Evolutionary conservation across 2,888 invertebrate species (phyloP).

Genomic region (Diabrotica balteata): DNA sequence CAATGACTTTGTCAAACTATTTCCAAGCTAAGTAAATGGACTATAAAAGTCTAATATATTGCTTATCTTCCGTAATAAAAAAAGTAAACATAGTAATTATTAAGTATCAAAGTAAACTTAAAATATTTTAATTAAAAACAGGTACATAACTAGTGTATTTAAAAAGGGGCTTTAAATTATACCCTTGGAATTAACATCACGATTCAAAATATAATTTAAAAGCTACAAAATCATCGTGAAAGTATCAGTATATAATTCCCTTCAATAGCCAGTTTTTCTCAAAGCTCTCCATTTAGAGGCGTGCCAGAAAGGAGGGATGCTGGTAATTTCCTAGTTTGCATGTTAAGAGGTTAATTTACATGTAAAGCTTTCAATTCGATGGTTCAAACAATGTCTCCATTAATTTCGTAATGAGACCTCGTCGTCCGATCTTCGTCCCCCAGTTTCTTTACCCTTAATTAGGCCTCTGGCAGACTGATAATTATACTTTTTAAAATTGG

Average conservation of each 20-base stretch:
- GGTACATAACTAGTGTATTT: too few relatives aligned
- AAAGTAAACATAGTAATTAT: too few relatives aligned
- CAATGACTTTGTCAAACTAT: too few relatives aligned
- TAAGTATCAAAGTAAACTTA: too few relatives aligned
- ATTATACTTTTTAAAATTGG: slow-evolving; percentile 40
- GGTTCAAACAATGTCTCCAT: slow-evolving; percentile 60
- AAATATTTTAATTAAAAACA: too few relatives aligned
- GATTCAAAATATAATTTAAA: neutral
- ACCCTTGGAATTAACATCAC: neutral
- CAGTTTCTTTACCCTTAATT: slow-evolving; percentile 47
- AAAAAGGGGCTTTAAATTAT: too few relatives aligned
- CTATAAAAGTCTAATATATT: too few relatives aligned
- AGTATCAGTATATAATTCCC: slow-evolving; percentile 33
- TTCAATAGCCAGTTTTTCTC: slow-evolving; percentile 25
- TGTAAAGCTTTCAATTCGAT: slow-evolving; percentile 56
- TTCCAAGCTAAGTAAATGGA: too few relatives aligned
- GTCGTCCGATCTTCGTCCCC: slow-evolving; percentile 38
- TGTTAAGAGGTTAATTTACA: slow-evolving; percentile 61
- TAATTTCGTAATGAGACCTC: slow-evolving; percentile 58
- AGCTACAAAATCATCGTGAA: slow-evolving; percentile 9
- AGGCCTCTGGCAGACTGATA: slow-evolving; percentile 48
- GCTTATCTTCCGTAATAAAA: too few relatives aligned
- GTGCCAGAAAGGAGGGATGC: slow-evolving; percentile 48
- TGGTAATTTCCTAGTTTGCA: slow-evolving; percentile 60
- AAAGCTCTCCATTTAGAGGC: slow-evolving; percentile 40